These are phyloP conservation scores for Toxonevra muliebris DNA, from an alignment of 2,888 invertebrate genomes.

Conservation along the genomic window DNA sequence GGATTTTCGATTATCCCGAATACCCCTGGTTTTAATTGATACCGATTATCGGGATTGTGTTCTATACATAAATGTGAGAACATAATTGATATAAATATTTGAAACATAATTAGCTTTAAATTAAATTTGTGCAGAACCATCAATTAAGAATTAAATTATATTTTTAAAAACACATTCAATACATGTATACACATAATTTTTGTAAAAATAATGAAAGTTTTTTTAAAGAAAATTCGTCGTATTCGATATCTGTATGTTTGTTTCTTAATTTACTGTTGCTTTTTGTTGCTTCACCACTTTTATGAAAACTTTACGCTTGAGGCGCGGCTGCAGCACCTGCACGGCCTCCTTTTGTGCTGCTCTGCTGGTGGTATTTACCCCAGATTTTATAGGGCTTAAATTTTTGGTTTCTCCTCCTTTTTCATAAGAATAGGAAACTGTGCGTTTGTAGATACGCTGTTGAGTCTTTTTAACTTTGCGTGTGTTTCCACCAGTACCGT, in stretches of 20 bases:
- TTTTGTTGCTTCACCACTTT: slow-evolving; percentile 23
- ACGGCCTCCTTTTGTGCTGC: neutral
- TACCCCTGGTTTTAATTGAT: no score
- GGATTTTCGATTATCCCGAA: no score
- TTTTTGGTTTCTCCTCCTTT: slow-evolving; percentile 31
- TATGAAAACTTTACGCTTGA: slow-evolving; percentile 20
- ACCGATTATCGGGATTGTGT: no score
- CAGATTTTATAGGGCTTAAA: neutral
- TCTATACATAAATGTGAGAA: no score
- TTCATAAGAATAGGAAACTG: slow-evolving; percentile 48
- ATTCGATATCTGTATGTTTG: no score
- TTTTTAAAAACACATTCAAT: neutral
- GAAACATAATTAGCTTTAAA: no score
- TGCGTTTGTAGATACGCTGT: slow-evolving; percentile 55
- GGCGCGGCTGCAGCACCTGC: slow-evolving; percentile 12
- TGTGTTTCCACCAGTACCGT: neutral
- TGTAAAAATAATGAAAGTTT: neutral
- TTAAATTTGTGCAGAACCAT: no score
- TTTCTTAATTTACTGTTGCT: slow-evolving; percentile 8
- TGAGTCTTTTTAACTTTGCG: slow-evolving; percentile 39
- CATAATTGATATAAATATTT: no score
- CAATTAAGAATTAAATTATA: neutral
- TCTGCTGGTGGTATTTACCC: neutral
- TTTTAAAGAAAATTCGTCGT: no score
- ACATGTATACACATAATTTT: neutral